Conservation (phyloP, 2,113 vertebrate species). For the Laticauda laticaudata region DNA sequence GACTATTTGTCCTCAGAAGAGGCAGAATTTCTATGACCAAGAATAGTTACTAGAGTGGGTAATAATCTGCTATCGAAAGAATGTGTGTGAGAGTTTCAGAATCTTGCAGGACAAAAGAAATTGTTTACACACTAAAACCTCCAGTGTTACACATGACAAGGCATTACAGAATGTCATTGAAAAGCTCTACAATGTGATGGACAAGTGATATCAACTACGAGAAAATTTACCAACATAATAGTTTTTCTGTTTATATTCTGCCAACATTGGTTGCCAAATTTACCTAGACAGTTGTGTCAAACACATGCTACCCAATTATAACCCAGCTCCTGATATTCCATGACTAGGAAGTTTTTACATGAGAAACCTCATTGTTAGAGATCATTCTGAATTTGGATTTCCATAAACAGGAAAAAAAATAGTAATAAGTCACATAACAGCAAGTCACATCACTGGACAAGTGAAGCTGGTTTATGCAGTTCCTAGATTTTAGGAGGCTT, state of each 20-base stretch:
- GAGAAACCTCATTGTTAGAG: neutral
- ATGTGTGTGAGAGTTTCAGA: neutral
- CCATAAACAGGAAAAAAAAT: neutral
- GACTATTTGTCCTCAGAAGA: neutral
- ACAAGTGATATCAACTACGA: neutral
- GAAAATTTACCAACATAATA: neutral
- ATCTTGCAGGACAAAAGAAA: neutral
- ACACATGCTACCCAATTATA: neutral
- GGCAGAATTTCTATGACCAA: neutral
- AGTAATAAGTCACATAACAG: neutral
- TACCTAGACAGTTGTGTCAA: neutral
- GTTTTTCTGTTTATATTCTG: neutral
- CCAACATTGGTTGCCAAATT: neutral
- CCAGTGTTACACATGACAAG: neutral
- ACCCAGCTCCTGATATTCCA: neutral
- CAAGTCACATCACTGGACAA: neutral
- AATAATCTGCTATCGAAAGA: neutral
- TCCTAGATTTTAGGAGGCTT: neutral
- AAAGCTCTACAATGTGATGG: neutral
- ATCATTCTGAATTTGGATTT: neutral
- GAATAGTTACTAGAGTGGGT: neutral
- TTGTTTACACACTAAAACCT: neutral
- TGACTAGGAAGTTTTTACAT: neutral
- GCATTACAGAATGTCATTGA: neutral
- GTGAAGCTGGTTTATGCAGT: neutral